These are phyloP conservation scores for Thera obeliscata DNA, from an alignment of 2,888 invertebrate genomes.

Conservation along the genomic window DNA sequence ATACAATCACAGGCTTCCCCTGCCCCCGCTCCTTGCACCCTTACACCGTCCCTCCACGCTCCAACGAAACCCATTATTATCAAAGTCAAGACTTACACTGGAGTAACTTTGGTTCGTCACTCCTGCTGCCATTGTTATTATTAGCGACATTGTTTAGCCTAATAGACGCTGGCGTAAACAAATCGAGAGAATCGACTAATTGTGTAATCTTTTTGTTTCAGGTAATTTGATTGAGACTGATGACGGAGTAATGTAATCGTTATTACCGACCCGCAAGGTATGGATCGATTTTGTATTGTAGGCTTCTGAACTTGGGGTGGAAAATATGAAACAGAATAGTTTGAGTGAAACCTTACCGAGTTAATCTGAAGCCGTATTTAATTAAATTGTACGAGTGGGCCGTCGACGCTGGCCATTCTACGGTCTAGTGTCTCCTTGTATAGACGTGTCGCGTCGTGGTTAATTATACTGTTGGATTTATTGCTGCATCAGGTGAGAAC, in stretches of 20 bases:
- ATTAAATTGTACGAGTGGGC: conserved; percentile 78
- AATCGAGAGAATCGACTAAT: conserved; percentile 70
- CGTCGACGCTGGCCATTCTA: conserved; percentile 66
- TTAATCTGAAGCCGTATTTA: conserved; percentile 84
- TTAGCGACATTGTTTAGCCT: conserved; percentile 75
- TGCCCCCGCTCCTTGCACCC: conserved; percentile 50
- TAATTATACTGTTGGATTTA: conserved; percentile 39
- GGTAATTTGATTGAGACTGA: conserved; percentile 63
- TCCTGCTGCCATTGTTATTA: conserved; percentile 76
- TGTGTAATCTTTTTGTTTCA: conserved; percentile 77
- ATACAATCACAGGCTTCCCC: conserved; percentile 71
- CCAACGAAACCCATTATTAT: conserved; percentile 80
- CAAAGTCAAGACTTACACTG: conserved; percentile 79
- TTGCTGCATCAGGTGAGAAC: conserved; percentile 50
- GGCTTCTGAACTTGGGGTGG: conserved; percentile 49
- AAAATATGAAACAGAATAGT: conserved; percentile 78
- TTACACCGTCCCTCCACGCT: conserved; percentile 55
- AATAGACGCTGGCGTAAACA: conserved; percentile 74
- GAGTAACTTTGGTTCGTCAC: conserved; percentile 82
- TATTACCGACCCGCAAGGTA: conserved; percentile 40
- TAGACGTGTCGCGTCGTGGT: conserved; percentile 55
- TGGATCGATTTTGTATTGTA: conserved; percentile 40
- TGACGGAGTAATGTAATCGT: conserved; percentile 43
- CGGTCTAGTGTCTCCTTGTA: conserved; percentile 57
- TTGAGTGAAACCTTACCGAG: conserved; percentile 76